Conservation (phyloP, 2,888 invertebrate genomes). For the Eupsilia transversa region DNA sequence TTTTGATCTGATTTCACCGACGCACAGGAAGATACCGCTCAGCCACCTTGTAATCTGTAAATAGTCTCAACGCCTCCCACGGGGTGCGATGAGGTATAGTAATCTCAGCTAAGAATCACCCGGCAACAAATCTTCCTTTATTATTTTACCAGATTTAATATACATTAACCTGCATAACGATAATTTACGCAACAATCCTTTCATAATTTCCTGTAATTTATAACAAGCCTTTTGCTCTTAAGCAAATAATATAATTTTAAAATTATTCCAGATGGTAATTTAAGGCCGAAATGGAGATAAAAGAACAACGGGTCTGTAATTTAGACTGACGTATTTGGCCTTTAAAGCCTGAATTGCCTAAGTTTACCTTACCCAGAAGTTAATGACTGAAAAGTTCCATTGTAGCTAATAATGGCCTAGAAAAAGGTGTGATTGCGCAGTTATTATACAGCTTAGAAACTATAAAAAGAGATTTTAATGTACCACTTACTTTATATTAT, state of each 20-base stretch:
- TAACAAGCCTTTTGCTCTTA: constrained; percentile 36
- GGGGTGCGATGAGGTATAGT: constrained; percentile 14
- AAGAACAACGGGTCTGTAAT: constrained; percentile 41
- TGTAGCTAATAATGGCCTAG: not conserved
- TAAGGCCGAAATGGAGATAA: constrained; percentile 53
- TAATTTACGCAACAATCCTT: constrained; percentile 37
- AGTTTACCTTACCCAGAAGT: constrained; percentile 11
- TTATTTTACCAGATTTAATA: constrained; percentile 49
- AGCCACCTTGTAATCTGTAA: constrained; percentile 34
- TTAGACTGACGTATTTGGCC: constrained; percentile 32
- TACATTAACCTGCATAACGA: constrained; percentile 45
- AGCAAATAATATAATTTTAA: constrained; percentile 38
- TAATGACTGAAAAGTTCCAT: constrained; percentile 26
- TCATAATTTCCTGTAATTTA: constrained; percentile 56
- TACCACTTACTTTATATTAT: not conserved
- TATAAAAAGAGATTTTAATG: not conserved
- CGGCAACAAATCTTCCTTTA: constrained; percentile 49
- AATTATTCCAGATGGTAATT: constrained; percentile 37
- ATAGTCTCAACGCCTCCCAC: constrained; percentile 30
- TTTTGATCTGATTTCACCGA: constrained; percentile 35
- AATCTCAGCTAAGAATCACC: constrained; percentile 34
- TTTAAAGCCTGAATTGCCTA: constrained; percentile 21
- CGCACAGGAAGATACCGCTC: not conserved
- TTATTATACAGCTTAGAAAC: not conserved
- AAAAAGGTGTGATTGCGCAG: not conserved